Percentiles rank a stretch among this genome's conserved stretches.
Evolutionary conservation across 2,113 vertebrate species (phyloP).

Genomic region (Calonectris borealis): DNA sequence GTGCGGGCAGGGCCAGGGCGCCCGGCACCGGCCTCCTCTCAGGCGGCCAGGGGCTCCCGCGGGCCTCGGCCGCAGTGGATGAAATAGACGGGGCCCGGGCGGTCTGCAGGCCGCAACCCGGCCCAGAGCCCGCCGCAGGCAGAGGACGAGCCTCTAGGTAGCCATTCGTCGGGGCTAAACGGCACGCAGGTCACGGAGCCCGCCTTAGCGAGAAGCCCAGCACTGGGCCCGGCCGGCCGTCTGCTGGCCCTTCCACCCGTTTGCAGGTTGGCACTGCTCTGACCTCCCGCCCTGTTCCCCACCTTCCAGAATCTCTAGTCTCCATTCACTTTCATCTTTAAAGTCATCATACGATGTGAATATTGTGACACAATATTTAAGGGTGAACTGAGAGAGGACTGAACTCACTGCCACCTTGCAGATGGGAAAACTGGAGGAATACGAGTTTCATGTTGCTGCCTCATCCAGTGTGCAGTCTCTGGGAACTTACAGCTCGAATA

Average conservation of each 20-base stretch:
- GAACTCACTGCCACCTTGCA: neutral
- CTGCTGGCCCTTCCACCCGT: accelerated
- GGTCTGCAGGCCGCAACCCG: neutral
- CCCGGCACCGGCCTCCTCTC: neutral
- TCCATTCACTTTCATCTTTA: neutral
- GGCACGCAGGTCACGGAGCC: accelerated
- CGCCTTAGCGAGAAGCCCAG: accelerated
- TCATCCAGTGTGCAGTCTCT: neutral
- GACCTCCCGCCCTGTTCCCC: accelerated
- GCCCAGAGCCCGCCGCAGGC: neutral
- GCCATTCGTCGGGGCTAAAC: accelerated
- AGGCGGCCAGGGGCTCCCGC: neutral
- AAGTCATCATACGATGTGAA: accelerated
- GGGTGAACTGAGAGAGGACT: neutral
- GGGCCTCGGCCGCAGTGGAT: neutral
- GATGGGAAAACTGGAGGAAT: neutral
- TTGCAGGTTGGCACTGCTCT: neutral
- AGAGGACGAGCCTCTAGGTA: accelerated
- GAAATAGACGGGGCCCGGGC: too few species aligned
- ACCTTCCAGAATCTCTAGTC: neutral
- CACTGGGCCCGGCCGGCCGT: accelerated
- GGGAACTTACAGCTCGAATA: neutral
- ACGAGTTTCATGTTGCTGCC: accelerated
- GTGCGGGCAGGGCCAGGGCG: neutral
- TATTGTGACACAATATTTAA: accelerated